These are phyloP conservation scores for Schizotus pectinicornis DNA, from an alignment of 2,888 invertebrate genomes.

Conservation along the genomic window DNA sequence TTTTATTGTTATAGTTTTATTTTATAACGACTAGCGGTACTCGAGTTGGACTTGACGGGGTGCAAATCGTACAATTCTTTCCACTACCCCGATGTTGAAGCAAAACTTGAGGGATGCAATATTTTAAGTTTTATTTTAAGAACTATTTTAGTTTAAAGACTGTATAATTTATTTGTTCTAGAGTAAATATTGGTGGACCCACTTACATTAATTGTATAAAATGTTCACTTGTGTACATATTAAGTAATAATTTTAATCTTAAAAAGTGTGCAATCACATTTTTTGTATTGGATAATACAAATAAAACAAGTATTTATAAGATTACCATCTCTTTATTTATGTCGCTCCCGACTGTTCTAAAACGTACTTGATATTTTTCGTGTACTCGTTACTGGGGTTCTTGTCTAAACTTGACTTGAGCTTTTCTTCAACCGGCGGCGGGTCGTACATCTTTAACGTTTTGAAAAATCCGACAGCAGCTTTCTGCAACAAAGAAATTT, in stretches of 20 bases:
- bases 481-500: conserved; percentile 53
- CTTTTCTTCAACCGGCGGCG: conserved; percentile 47
- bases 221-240: conserved; percentile 27
- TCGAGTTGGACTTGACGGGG: too few species aligned
- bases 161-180: conserved; percentile 7
- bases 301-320: conserved; percentile 40
- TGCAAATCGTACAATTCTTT: too few species aligned
- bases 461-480: conserved; percentile 64
- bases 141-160: conserved; percentile 2
- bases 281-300: conserved; percentile 44
- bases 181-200: conserved; percentile 3
- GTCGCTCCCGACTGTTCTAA: conserved; percentile 23
- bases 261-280: conserved; percentile 44
- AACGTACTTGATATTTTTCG: conserved; percentile 34
- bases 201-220: conserved; percentile 2
- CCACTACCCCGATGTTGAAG: too few species aligned
- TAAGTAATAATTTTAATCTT: conserved; percentile 39
- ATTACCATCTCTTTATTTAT: neutral
- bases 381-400: conserved; percentile 33
- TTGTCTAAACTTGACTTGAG: conserved; percentile 27
- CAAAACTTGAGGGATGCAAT: conserved; percentile 4
- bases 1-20: neutral
- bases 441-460: conserved; percentile 60
- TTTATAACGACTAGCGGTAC: too few species aligned
- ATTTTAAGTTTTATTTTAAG: conserved; percentile 22